These are phyloP conservation scores for Pachycephus smyrnensis DNA, from an alignment of 2,888 invertebrate genomes.

Conservation along the genomic window DNA sequence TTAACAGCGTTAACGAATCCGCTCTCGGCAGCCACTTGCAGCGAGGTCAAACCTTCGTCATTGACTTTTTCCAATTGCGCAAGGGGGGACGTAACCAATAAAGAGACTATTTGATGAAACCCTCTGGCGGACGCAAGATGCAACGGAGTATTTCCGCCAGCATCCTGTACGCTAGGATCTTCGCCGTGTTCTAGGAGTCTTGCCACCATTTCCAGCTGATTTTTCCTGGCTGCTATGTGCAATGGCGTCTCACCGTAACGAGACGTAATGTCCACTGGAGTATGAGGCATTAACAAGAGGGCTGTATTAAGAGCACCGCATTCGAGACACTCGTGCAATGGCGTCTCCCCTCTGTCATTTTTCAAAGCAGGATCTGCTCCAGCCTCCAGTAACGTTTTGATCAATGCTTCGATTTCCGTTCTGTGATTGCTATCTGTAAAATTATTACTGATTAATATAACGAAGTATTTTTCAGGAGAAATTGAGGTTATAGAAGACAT, in stretches of 20 bases:
- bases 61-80: slow-evolving; percentile 60
- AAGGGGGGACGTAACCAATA: slow-evolving; percentile 55
- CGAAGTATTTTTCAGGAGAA: background rate
- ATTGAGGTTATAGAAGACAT: background rate
- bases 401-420: slow-evolving; percentile 47
- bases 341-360: slow-evolving; percentile 64
- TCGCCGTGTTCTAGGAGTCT: slow-evolving; percentile 53
- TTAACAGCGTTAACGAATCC: slow-evolving; percentile 59
- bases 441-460: background rate
- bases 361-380: slow-evolving; percentile 59
- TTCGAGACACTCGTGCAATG: slow-evolving; percentile 57
- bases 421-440: slow-evolving; percentile 46
- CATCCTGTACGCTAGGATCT: slow-evolving; percentile 55
- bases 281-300: slow-evolving; percentile 43
- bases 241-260: slow-evolving; percentile 62
- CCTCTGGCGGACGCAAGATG: slow-evolving; percentile 64
- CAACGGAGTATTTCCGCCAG: slow-evolving; percentile 62
- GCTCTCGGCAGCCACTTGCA: slow-evolving; percentile 64
- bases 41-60: slow-evolving; percentile 56
- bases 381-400: slow-evolving; percentile 55
- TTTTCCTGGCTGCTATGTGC: slow-evolving; percentile 61
- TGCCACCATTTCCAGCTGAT: slow-evolving; percentile 49
- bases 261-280: slow-evolving; percentile 47
- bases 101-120: slow-evolving; percentile 58
- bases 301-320: slow-evolving; percentile 51